Evolutionary conservation across 2,797 vertebrate species (phyloP).

Genomic region (Poecilia gillii): DNA sequence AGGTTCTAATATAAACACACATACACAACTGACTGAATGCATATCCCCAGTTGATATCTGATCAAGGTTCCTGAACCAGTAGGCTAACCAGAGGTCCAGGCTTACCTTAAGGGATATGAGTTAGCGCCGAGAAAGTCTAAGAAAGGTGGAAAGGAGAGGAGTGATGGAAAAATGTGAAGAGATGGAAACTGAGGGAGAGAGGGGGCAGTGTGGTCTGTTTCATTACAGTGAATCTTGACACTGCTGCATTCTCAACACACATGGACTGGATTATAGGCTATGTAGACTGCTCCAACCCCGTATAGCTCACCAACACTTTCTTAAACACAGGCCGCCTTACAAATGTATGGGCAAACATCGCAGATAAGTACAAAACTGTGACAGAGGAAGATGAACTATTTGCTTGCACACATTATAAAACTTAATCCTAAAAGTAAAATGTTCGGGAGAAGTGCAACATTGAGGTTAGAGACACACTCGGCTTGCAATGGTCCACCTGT

Average conservation of each 20-base stretch:
- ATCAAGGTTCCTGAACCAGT: slow-evolving; percentile 61
- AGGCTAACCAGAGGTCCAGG: slow-evolving; percentile 34
- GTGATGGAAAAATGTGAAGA: slow-evolving; percentile 68
- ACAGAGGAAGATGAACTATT: slow-evolving; percentile 58
- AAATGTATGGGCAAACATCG: slow-evolving; percentile 48
- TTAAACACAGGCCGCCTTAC: slow-evolving; percentile 29
- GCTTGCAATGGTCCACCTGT: slow-evolving; percentile 79
- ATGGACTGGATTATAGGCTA: slow-evolving; percentile 81
- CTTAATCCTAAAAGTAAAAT: slow-evolving; percentile 66
- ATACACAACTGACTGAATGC: slow-evolving; percentile 17
- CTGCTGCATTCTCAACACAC: slow-evolving; percentile 81
- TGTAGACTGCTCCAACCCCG: slow-evolving; percentile 68
- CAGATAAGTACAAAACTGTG: slow-evolving; percentile 47
- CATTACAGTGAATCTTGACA: slow-evolving; percentile 82
- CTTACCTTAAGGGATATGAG: slow-evolving; percentile 64
- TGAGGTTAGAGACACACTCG: slow-evolving; percentile 69
- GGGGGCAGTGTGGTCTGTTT: slow-evolving; percentile 79
- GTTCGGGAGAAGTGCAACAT: slow-evolving; percentile 61
- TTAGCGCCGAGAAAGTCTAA: slow-evolving; percentile 30
- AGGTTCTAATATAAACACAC: slow-evolving; percentile 60
- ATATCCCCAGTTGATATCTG: slow-evolving; percentile 58
- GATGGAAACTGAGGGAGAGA: slow-evolving; percentile 72
- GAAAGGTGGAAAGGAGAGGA: slow-evolving; percentile 64
- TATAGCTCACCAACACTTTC: slow-evolving; percentile 67
- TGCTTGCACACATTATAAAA: slow-evolving; percentile 56